Percentiles rank a stretch among this genome's conserved stretches.
These are phyloP conservation scores for Coregonus clupeaformis DNA, from an alignment of 2,113 vertebrate species.

Conservation along the genomic window DNA sequence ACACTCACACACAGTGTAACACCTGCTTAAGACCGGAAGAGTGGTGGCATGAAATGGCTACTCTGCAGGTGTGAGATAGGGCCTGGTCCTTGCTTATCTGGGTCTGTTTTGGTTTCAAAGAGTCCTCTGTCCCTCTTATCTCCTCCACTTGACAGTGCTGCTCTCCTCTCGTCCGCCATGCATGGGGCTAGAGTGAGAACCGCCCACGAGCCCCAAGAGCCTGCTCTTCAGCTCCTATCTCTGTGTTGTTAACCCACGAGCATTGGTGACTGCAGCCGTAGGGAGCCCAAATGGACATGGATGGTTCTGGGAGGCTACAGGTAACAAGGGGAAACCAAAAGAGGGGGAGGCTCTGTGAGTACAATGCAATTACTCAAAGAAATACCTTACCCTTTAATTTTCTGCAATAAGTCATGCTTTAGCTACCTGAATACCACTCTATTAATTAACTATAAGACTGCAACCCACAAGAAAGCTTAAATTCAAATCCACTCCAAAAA, in stretches of 20 bases:
- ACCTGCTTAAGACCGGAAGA: conserved; percentile 12
- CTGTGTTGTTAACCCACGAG: conserved; percentile 50
- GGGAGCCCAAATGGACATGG: no score
- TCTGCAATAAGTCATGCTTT: no score
- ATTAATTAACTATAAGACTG: no score
- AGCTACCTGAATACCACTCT: no score
- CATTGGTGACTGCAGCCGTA: background rate
- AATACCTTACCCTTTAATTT: no score
- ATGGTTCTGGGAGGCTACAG: no score
- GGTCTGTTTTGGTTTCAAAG: conserved; percentile 69
- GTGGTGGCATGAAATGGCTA: conserved; percentile 17
- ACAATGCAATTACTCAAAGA: no score
- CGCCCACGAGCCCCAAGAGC: conserved; percentile 48
- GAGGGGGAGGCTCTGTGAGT: no score
- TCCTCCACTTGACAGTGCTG: conserved; percentile 47
- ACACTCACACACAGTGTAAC: background rate
- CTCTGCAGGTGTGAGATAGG: conserved; percentile 20
- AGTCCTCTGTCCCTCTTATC: conserved; percentile 61
- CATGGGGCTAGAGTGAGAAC: conserved; percentile 63
- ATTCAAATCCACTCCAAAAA: no score
- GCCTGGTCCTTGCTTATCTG: conserved; percentile 26
- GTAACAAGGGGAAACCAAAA: no score
- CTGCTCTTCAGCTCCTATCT: conserved; percentile 60
- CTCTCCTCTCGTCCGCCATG: conserved; percentile 38
- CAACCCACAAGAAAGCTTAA: no score